phyloP scores from a whole-genome alignment of 2,113 vertebrate species.

The Glareola pratincola region DNA sequence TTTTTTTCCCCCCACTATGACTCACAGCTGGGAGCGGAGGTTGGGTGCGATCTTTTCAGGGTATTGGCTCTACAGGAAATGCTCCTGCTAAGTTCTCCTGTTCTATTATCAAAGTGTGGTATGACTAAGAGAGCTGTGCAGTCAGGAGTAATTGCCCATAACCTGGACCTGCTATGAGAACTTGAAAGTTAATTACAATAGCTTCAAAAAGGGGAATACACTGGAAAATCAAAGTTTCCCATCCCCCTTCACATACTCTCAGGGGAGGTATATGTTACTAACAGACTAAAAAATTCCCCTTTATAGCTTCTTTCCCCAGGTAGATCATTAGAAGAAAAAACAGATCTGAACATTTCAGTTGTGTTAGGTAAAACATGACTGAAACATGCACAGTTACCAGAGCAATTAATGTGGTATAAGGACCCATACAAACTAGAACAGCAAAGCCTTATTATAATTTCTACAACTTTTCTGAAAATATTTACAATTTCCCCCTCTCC shows the following conservation, averaged over 20 bases:
- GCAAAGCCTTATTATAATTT: background rate
- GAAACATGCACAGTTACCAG: background rate
- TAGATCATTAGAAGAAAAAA: background rate
- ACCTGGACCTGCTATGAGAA: background rate
- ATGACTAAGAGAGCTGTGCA: background rate
- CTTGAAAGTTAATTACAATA: background rate
- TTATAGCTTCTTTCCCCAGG: background rate
- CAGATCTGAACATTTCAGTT: background rate
- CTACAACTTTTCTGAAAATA: background rate
- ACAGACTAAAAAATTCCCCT: background rate
- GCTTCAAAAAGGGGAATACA: background rate
- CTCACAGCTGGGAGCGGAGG: background rate
- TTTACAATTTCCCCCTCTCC: background rate
- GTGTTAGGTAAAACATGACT: background rate
- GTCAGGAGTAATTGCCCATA: background rate
- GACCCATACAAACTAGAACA: background rate
- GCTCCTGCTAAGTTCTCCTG: background rate
- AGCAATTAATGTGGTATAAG: background rate
- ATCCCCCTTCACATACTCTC: background rate
- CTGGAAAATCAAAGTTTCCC: background rate
- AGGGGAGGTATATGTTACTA: background rate
- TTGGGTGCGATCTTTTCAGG: background rate
- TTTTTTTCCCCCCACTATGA: fast-evolving
- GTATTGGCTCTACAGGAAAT: background rate
- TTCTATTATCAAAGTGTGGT: fast-evolving